phyloP scores from a whole-genome alignment of 2,797 vertebrate genomes.

The Serranus cabrilla region DNA sequence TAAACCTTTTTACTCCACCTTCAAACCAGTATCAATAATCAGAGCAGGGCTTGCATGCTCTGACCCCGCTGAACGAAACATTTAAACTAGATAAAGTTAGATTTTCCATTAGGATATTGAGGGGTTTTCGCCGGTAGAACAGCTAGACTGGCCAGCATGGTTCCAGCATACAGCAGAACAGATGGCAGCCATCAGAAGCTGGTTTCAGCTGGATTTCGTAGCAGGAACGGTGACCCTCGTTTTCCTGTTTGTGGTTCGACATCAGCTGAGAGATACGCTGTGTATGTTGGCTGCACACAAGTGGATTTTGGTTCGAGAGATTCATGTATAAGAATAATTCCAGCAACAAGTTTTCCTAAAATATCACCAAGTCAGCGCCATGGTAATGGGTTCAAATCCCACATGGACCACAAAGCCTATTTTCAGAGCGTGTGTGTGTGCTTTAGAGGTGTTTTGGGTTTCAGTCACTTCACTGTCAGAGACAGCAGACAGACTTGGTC shows the following conservation, averaged over 20 bases:
- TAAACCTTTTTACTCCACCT: background rate
- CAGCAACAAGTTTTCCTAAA: constrained; percentile 36
- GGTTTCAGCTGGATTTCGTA: constrained; percentile 9
- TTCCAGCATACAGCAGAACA: constrained; percentile 6
- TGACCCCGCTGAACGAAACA: constrained; percentile 3
- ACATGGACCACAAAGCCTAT: constrained; percentile 57
- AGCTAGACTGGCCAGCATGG: background rate
- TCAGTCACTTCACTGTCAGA: constrained; percentile 50
- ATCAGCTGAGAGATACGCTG: background rate
- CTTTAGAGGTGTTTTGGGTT: constrained; percentile 46
- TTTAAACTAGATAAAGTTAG: background rate
- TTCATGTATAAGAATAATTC: constrained; percentile 28
- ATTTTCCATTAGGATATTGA: background rate
- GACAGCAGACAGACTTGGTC: constrained; percentile 18
- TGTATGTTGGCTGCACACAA: constrained; percentile 9
- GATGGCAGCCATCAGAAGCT: constrained; percentile 1
- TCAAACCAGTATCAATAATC: background rate
- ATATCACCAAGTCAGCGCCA: constrained; percentile 48
- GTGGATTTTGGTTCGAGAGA: constrained; percentile 29
- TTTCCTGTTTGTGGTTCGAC: constrained; percentile 13
- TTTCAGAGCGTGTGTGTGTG: constrained; percentile 31
- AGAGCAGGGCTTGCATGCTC: background rate
- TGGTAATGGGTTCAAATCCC: constrained; percentile 44
- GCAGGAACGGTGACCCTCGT: background rate
- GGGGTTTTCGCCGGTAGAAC: background rate